Percentiles rank a stretch among this genome's conserved stretches.
Evolutionary conservation across 1,140 invertebrate species (phyloP).

Genomic region (Diplogasteroides magnus): DNA sequence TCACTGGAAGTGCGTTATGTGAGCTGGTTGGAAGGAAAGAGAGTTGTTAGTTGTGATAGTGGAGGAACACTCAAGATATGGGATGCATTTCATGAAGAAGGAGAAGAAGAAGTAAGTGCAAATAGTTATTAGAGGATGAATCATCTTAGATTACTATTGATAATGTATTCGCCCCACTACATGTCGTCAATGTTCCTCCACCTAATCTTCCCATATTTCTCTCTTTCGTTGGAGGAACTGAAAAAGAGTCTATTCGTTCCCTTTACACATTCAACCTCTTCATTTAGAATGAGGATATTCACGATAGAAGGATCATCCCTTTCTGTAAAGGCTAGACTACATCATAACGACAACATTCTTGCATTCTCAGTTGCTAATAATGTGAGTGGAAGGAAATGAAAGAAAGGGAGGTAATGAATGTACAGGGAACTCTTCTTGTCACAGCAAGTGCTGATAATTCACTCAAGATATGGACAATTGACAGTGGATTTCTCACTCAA

Average conservation of each 20-base stretch:
- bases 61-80: constrained; percentile 8
- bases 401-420: too few species aligned
- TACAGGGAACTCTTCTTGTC: constrained; percentile 23
- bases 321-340: constrained; percentile 26
- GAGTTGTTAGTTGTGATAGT: constrained; percentile 6
- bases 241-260: too few species aligned
- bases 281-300: too few species aligned
- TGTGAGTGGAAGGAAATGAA: too few species aligned
- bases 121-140: not conserved
- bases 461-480: constrained; percentile 37
- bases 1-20: too few species aligned
- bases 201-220: constrained; percentile 2
- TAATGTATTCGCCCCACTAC: not conserved
- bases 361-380: constrained; percentile 24
- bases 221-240: constrained; percentile 37
- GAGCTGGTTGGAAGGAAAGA: constrained; percentile 6
- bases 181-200: not conserved
- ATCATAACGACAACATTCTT: constrained; percentile 35
- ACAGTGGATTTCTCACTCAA: constrained; percentile 31
- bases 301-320: too few species aligned
- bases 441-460: constrained; percentile 36
- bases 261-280: too few species aligned
- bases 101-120: constrained; percentile 16
- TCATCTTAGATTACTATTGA: constrained; percentile 1
- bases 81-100: constrained; percentile 15